These are phyloP conservation scores for Thymelicus acteon DNA, from an alignment of 2,888 invertebrate species.

Conservation along the genomic window DNA sequence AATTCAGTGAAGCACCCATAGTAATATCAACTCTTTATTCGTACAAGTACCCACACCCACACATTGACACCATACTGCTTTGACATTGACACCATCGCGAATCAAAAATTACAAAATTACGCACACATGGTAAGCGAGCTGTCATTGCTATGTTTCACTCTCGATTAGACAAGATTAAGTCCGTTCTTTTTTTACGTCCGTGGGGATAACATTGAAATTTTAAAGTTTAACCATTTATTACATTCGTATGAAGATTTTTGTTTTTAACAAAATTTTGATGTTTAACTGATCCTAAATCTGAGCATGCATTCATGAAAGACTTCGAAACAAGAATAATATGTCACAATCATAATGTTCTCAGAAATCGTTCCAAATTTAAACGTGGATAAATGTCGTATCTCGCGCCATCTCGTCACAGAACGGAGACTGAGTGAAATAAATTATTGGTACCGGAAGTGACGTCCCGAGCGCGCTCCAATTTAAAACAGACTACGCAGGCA, in stretches of 20 bases:
- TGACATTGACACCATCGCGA: no score
- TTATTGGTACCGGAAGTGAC: conserved; percentile 83
- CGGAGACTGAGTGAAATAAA: conserved; percentile 79
- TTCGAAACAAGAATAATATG: conserved; percentile 50
- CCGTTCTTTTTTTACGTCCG: no score
- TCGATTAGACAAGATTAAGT: no score
- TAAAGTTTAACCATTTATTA: not conserved
- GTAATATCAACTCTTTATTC: no score
- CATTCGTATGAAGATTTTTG: not conserved
- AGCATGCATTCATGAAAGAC: conserved; percentile 26
- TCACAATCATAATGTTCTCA: conserved; percentile 72
- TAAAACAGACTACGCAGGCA: conserved; percentile 65
- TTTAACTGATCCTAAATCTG: conserved; percentile 7
- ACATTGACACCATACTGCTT: no score
- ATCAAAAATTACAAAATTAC: no score
- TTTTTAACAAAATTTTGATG: conserved; percentile 1
- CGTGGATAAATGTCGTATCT: conserved; percentile 71
- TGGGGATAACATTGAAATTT: no score
- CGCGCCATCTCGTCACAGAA: conserved; percentile 76
- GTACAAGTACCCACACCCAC: no score
- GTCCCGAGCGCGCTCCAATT: conserved; percentile 77
- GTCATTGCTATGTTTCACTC: no score
- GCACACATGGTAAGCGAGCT: no score
- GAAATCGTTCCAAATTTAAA: conserved; percentile 77
- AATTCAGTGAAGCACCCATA: no score